phyloP scores from a whole-genome alignment of 2,113 vertebrate genomes.

The Hippolais icterina region DNA sequence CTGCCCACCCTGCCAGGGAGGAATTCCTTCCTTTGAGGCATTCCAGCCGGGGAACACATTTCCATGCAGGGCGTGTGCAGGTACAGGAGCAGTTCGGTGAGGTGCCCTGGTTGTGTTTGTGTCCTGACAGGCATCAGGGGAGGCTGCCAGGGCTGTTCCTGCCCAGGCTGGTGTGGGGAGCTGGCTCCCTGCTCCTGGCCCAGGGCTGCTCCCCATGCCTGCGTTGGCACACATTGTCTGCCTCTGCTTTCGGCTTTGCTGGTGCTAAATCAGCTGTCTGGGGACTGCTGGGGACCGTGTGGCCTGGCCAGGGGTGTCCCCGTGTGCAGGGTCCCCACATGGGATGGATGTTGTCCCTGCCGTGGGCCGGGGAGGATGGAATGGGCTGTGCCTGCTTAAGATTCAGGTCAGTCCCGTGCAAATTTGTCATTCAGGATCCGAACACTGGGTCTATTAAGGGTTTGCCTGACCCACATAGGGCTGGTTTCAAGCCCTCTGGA shows the following conservation, averaged over 20 bases:
- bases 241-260: rapidly evolving
- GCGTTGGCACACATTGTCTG: rapidly evolving
- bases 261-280: neutral
- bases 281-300: rapidly evolving
- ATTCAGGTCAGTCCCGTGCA: conserved; percentile 37
- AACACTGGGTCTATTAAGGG: conserved; percentile 8
- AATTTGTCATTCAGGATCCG: neutral
- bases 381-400: neutral
- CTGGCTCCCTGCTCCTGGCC: neutral
- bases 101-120: neutral
- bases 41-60: neutral
- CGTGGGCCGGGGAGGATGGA: rapidly evolving
- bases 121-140: neutral
- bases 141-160: neutral
- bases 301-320: neutral
- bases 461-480: conserved; percentile 53
- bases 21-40: neutral
- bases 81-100: neutral
- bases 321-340: rapidly evolving
- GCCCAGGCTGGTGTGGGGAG: neutral
- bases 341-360: neutral
- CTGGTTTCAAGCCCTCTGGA: neutral
- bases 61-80: rapidly evolving
- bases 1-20: rapidly evolving
- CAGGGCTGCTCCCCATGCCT: rapidly evolving